Evolutionary conservation across 2,113 vertebrate genomes (phyloP), one percentile per base, ranked within the genome.

Genomic region (Albula goreensis): DNA sequence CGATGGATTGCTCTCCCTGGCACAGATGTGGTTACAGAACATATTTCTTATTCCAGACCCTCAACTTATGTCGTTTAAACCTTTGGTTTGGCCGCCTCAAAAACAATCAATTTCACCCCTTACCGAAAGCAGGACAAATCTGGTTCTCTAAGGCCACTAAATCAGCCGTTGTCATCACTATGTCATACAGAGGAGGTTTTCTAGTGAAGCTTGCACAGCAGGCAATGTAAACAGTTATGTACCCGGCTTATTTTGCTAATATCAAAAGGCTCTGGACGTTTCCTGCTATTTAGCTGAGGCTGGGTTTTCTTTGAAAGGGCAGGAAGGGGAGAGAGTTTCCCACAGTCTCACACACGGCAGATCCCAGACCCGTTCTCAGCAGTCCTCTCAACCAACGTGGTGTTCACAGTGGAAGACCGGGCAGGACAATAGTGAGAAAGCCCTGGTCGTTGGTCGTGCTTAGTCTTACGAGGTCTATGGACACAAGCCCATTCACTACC

Each of bases 281-380:
- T 99, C 98, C 98, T 97, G 96, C 95, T 95, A 98, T 99, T 99
- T 98, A 97, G 97, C 96, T 95, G 94, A 95, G 94, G 95, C 95
- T 95, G 96, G 95, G 95, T 79, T 97, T 97, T 96, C 97, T 97
- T 97, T 97, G 97, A 98, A 97, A 97, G 96, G 97, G 97, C 97
- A 98, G 97, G 98, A 99, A 98, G 96, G 96, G 95, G 91, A 94
- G 92, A 94, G 93, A 95, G 96, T 97, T 99, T 98, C 98, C 97
- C 97, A 98, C 97, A 98, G 96, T 89, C 93, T 84, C 80, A 83
- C 15, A 19, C 41, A 50, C 41, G 19, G 1, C 10, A 48, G 49
- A 11, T 50, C 49, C 50, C 78, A 50, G 41, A 15, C 41, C 78
- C 10, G 31, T 74, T 74, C 70, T 66, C 60, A 66, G 60, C 15